Conservation (phyloP, 2,797 vertebrate species). For the Argentina silus region DNA sequence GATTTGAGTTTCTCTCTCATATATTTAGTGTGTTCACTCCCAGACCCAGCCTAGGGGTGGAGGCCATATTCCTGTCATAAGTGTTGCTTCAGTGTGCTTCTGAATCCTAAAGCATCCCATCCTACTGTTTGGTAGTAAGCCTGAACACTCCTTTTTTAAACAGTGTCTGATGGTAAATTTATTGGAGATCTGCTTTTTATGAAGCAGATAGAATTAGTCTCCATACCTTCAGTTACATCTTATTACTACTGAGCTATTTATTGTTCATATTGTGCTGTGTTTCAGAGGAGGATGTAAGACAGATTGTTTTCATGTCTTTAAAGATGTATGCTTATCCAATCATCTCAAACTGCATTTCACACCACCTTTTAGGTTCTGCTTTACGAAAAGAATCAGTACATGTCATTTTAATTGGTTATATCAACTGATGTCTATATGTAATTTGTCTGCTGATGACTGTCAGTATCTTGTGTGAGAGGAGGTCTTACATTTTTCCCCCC, state of each 20-base stretch:
- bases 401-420: background rate
- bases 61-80: background rate
- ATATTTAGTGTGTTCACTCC: constrained; percentile 42
- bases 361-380: background rate
- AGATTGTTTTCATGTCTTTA: background rate
- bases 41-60: constrained; percentile 1
- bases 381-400: background rate
- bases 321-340: background rate
- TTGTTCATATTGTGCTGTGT: background rate
- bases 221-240: background rate
- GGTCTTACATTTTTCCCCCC: no score
- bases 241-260: background rate
- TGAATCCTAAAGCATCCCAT: constrained; percentile 27
- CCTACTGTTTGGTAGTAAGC: background rate
- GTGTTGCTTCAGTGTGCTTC: constrained; percentile 20
- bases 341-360: background rate
- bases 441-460: background rate
- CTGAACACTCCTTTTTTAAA: background rate
- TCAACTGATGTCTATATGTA: background rate
- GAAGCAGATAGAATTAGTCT: no score
- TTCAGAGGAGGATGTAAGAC: background rate
- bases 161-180: no score
- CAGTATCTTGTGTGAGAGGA: background rate
- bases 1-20: constrained; percentile 54
- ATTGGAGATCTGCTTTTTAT: no score